Conservation (phyloP, 2,888 invertebrate genomes). For the Perdita meconis region DNA sequence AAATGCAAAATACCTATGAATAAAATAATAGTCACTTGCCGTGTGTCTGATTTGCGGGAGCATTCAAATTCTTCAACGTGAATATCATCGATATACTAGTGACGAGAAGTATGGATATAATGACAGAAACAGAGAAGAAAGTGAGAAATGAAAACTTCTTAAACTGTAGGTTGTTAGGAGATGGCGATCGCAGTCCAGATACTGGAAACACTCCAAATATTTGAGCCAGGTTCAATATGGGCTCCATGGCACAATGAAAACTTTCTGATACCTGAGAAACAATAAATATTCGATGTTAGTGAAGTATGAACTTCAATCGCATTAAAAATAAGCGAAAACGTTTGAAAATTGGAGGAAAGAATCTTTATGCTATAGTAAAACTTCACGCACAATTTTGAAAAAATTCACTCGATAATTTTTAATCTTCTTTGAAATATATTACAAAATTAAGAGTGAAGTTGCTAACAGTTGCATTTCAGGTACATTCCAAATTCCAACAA, state of each 20-base stretch:
- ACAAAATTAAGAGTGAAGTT: too few species aligned
- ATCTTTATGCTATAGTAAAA: too few species aligned
- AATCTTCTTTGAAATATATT: too few species aligned
- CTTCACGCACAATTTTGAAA: too few species aligned
- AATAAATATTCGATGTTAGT: neutral
- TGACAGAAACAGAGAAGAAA: conserved; percentile 70
- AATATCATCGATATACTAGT: conserved; percentile 75
- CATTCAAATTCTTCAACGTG: conserved; percentile 77
- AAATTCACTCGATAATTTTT: too few species aligned
- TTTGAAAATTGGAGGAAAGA: too few species aligned
- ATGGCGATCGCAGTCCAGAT: conserved; percentile 69
- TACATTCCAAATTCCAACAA: too few species aligned
- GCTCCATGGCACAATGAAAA: conserved; percentile 79
- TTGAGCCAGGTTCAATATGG: conserved; percentile 77
- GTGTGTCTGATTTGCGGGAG: conserved; percentile 70
- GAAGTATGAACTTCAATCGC: too few species aligned
- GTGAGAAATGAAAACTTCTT: conserved; percentile 67
- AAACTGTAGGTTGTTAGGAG: conserved; percentile 73
- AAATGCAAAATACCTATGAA: neutral
- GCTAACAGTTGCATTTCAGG: too few species aligned
- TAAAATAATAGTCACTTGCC: conserved; percentile 70
- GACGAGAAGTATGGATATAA: conserved; percentile 67
- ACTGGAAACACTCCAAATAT: conserved; percentile 81
- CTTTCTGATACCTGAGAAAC: conserved; percentile 74
- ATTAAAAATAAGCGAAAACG: too few species aligned